phyloP scores from a whole-genome alignment of 2,797 vertebrate species.

The Takifugu ocellatus region DNA sequence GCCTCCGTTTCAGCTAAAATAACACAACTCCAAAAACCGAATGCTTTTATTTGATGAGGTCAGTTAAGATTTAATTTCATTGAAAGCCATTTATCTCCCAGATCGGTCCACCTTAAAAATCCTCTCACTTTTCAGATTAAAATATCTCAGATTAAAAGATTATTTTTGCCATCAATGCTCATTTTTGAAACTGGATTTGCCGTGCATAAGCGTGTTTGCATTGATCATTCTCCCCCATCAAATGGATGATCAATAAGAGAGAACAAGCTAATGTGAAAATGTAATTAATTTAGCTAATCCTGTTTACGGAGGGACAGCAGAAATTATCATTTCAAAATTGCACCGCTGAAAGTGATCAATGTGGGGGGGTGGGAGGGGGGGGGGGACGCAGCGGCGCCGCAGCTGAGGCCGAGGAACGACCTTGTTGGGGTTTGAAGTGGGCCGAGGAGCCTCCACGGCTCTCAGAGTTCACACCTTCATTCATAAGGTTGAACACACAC shows the following conservation, averaged over 20 bases:
- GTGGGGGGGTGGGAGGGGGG: conserved; percentile 24
- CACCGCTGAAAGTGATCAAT: conserved; percentile 61
- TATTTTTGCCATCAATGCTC: conserved; percentile 72
- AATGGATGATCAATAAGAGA: conserved; percentile 81
- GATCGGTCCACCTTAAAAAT: neutral
- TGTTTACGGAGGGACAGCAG: conserved; percentile 74
- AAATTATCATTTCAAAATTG: conserved; percentile 69
- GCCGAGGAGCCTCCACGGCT: too few relatives aligned
- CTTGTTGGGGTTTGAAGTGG: conserved; percentile 11
- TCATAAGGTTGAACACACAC: too few relatives aligned
- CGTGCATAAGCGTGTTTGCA: conserved; percentile 85
- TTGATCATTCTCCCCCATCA: conserved; percentile 77
- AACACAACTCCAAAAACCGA: conserved; percentile 3
- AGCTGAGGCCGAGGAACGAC: conserved; percentile 11
- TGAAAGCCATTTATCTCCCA: conserved; percentile 37
- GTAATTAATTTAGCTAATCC: conserved; percentile 88
- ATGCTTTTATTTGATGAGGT: neutral
- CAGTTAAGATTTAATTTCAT: conserved; percentile 22
- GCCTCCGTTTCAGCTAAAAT: too few relatives aligned
- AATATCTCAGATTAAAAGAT: conserved; percentile 70
- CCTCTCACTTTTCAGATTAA: conserved; percentile 42
- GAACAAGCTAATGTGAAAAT: conserved; percentile 86
- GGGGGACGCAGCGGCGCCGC: too few relatives aligned
- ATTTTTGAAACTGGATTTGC: conserved; percentile 86
- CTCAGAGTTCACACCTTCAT: too few relatives aligned